A percentile compares a stretch with the other conserved stretches of the same genome.
Evolutionary conservation across 1,140 invertebrate genomes (phyloP).

Genomic region (Hylaeus volcanicus): DNA sequence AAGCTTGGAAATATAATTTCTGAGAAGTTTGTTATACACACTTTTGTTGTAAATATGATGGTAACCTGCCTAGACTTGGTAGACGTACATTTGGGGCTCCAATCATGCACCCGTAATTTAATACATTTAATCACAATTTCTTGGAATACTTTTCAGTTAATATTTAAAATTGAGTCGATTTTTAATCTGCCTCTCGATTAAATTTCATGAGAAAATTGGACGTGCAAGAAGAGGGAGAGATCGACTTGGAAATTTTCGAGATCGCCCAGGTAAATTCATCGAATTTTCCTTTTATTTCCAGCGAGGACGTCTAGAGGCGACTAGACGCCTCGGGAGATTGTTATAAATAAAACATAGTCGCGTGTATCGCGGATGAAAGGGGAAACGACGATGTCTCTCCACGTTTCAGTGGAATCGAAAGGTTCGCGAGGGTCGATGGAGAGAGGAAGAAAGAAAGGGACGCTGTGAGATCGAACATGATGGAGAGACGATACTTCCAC

Average conservation of each 20-base stretch:
- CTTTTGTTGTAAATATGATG: too few relatives aligned
- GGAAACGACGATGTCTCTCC: neutral
- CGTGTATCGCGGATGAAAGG: neutral
- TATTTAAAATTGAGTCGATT: too few relatives aligned
- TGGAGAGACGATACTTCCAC: too few relatives aligned
- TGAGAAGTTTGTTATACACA: too few relatives aligned
- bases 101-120: too few relatives aligned
- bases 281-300: conserved; percentile 15
- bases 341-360: conserved; percentile 26
- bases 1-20: too few relatives aligned
- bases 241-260: conserved; percentile 16
- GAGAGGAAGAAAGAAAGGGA: neutral
- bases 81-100: too few relatives aligned
- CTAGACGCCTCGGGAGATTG: neutral
- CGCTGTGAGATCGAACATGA: too few relatives aligned
- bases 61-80: too few relatives aligned
- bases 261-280: neutral
- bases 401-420: neutral
- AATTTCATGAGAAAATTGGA: neutral
- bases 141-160: too few relatives aligned
- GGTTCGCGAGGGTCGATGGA: too few relatives aligned
- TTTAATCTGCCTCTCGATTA: neutral
- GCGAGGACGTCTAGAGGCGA: neutral
- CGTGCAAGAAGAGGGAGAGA: neutral
- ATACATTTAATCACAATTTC: too few relatives aligned